phyloP scores from a whole-genome alignment of 2,113 vertebrate species.

The Chlorodrepanis virens region DNA sequence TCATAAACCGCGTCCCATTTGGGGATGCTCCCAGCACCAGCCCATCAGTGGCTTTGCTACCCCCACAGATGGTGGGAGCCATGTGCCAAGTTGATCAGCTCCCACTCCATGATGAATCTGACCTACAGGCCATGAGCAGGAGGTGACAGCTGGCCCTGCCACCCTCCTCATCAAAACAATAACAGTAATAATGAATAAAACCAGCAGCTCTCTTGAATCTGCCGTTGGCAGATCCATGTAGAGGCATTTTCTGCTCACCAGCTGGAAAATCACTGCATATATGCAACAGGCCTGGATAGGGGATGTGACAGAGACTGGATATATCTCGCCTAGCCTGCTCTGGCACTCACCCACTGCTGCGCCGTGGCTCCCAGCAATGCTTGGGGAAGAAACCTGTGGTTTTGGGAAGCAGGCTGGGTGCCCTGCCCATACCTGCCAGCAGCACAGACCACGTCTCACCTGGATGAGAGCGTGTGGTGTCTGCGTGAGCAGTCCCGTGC shows the following conservation, averaged over 20 bases:
- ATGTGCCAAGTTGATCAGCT: background rate
- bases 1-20: accelerated
- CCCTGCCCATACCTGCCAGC: background rate
- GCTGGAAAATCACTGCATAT: background rate
- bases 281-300: background rate
- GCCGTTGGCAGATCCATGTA: background rate
- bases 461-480: accelerated
- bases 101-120: accelerated
- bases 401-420: background rate
- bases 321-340: background rate
- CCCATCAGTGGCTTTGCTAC: background rate
- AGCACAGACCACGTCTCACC: accelerated
- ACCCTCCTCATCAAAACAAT: background rate
- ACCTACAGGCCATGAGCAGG: background rate
- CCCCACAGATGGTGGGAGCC: background rate
- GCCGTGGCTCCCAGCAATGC: accelerated
- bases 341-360: background rate
- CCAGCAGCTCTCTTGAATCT: background rate
- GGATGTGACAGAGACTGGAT: background rate
- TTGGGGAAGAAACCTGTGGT: background rate
- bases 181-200: background rate
- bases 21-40: background rate
- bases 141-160: background rate
- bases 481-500: accelerated
- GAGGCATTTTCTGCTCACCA: background rate